phyloP scores from a whole-genome alignment of 2,113 vertebrate species.

The Daboia siamensis region DNA sequence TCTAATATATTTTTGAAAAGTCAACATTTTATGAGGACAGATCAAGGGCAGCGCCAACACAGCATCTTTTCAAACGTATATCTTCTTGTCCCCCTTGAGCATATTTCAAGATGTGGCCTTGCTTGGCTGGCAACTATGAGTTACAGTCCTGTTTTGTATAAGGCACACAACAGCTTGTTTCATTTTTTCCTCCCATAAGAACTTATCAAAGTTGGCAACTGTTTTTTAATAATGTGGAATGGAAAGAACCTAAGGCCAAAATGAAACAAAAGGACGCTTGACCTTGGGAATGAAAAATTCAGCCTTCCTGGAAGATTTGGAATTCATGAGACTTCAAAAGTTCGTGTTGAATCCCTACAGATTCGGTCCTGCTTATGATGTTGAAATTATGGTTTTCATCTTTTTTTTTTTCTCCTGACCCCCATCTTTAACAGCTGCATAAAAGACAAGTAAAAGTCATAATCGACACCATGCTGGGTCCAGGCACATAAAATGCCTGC shows the following conservation, averaged over 20 bases:
- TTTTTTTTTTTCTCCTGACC: neutral
- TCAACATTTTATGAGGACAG: neutral
- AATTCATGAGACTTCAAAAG: neutral
- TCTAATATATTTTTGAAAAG: conserved; percentile 18
- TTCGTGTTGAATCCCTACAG: neutral
- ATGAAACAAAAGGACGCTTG: neutral
- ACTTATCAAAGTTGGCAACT: neutral
- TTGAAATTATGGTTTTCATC: neutral
- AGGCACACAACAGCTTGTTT: neutral
- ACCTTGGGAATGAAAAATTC: neutral
- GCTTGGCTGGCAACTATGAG: neutral
- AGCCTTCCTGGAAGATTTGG: neutral
- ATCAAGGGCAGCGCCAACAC: neutral
- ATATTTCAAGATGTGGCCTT: neutral
- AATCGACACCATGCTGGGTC: neutral
- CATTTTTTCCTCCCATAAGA: neutral
- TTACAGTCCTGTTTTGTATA: neutral
- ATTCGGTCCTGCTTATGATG: neutral
- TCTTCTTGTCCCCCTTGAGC: neutral
- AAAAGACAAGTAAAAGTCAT: neutral
- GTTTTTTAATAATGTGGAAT: neutral
- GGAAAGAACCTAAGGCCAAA: neutral
- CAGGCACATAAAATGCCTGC: neutral
- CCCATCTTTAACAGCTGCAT: neutral
- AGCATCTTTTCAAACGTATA: neutral